These are phyloP conservation scores for Heliconius hewitsoni DNA, from an alignment of 1,140 invertebrate genomes.

Conservation along the genomic window DNA sequence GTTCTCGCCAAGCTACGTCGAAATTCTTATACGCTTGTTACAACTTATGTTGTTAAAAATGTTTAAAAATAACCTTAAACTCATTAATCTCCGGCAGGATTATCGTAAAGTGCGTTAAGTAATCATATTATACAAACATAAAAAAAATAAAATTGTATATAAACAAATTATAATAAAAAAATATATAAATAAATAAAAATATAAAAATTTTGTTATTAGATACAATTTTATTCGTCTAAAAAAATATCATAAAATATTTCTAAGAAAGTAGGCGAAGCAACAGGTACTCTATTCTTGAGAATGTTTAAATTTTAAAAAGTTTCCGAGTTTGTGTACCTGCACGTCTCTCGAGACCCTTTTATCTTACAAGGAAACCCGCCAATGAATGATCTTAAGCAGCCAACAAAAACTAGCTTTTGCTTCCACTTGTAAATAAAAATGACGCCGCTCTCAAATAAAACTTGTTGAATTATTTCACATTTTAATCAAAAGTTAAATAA, in stretches of 20 bases:
- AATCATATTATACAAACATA: background rate
- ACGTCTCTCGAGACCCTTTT: slow-evolving; percentile 55
- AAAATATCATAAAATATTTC: slow-evolving; percentile 7
- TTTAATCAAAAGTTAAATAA: background rate
- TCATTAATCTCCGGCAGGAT: too few relatives aligned
- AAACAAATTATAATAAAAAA: too few relatives aligned
- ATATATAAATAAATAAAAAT: too few relatives aligned
- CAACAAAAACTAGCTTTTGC: slow-evolving; percentile 62
- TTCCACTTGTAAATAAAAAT: slow-evolving; percentile 41
- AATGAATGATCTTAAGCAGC: slow-evolving; percentile 68
- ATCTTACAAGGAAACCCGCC: slow-evolving; percentile 53
- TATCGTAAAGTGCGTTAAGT: too few relatives aligned
- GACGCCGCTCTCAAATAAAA: slow-evolving; percentile 30
- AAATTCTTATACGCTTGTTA: too few relatives aligned
- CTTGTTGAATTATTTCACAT: slow-evolving; percentile 27
- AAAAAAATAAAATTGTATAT: too few relatives aligned
- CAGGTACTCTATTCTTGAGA: slow-evolving; percentile 46
- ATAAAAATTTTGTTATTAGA: too few relatives aligned
- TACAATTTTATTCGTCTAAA: background rate
- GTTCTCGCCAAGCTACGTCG: too few relatives aligned
- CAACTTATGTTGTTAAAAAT: too few relatives aligned
- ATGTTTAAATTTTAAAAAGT: slow-evolving; percentile 42
- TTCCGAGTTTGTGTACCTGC: slow-evolving; percentile 61
- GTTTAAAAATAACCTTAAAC: too few relatives aligned
- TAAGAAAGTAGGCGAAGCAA: slow-evolving; percentile 27